These are phyloP conservation scores for Eurystomus glaucurus DNA, from an alignment of 2,797 vertebrate genomes.

Conservation along the genomic window DNA sequence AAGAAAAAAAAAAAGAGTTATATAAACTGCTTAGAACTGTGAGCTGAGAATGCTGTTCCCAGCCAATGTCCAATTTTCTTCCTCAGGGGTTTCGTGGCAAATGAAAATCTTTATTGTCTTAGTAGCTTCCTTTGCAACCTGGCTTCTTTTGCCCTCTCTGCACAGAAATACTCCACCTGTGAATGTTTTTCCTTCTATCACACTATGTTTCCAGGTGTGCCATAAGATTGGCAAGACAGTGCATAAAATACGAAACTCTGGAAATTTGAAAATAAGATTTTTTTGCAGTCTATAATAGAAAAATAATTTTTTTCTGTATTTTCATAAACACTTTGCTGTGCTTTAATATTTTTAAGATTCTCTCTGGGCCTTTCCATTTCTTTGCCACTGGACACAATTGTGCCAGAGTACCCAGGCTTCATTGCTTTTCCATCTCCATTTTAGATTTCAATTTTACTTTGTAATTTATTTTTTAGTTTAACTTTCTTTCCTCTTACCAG, in stretches of 20 bases:
- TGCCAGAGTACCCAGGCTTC: not conserved
- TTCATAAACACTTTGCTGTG: not conserved
- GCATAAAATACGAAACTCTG: not conserved
- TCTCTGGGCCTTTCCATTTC: not conserved
- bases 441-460: not conserved
- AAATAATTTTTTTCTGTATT: not conserved
- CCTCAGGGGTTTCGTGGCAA: not conserved
- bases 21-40: not conserved
- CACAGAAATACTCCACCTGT: not conserved
- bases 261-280: not conserved
- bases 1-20: not conserved
- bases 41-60: not conserved
- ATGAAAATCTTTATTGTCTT: not conserved
- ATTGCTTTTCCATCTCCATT: not conserved
- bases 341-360: not conserved
- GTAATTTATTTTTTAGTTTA: not conserved
- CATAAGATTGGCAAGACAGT: not conserved
- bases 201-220: not conserved
- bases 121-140: not conserved
- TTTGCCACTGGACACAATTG: not conserved
- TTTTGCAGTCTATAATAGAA: not conserved
- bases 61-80: not conserved
- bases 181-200: conserved; percentile 4
- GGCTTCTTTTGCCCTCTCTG: not conserved
- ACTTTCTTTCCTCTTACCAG: not conserved